A percentile compares a stretch with the other conserved stretches of the same genome.
These are phyloP conservation scores for Pammene fasciana DNA, from an alignment of 2,888 invertebrate species.

Conservation along the genomic window DNA sequence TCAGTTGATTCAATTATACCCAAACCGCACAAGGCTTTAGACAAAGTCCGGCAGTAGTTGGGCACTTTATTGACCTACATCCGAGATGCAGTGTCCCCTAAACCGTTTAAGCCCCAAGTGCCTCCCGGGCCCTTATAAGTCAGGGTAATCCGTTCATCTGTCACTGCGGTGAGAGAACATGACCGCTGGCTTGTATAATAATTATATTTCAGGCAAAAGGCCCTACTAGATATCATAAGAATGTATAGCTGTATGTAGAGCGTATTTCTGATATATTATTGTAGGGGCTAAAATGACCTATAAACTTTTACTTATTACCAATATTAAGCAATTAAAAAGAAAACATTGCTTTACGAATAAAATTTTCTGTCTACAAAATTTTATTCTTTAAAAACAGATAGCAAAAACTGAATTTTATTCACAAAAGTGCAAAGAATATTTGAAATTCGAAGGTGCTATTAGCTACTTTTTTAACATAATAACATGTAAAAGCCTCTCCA, in stretches of 20 bases:
- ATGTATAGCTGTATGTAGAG: neutral
- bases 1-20: neutral
- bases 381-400: too few relatives aligned
- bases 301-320: too few relatives aligned
- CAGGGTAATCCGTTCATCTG: slow-evolving; percentile 33
- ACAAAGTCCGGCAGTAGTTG: neutral
- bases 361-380: too few relatives aligned
- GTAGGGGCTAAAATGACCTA: too few relatives aligned
- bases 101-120: slow-evolving; percentile 22
- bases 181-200: neutral
- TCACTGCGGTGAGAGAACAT: slow-evolving; percentile 18
- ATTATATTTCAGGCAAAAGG: neutral
- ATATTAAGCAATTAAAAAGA: too few relatives aligned
- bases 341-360: too few relatives aligned
- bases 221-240: neutral
- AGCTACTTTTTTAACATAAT: too few relatives aligned
- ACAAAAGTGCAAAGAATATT: too few relatives aligned
- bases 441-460: too few relatives aligned
- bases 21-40: neutral
- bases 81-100: slow-evolving; percentile 23
- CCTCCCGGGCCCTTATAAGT: slow-evolving; percentile 30
- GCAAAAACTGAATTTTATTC: too few relatives aligned
- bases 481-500: too few relatives aligned
- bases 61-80: slow-evolving; percentile 29
- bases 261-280: too few relatives aligned